A percentile compares a stretch with the other conserved stretches of the same genome.
phyloP scores from a whole-genome alignment of 1,140 invertebrate genomes.

The Heliconius hewitsoni region DNA sequence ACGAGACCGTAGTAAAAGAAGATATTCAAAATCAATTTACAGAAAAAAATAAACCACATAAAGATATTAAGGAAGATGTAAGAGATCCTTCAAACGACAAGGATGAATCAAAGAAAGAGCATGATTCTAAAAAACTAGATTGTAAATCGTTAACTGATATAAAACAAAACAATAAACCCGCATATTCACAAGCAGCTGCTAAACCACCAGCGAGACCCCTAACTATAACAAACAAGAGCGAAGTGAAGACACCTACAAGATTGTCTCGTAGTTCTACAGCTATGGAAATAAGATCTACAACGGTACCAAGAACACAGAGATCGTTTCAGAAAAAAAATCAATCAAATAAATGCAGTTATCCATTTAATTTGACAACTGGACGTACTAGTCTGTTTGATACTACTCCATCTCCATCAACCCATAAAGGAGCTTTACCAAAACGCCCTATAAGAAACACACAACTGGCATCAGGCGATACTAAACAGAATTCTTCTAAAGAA shows the following conservation, averaged over 20 bases:
- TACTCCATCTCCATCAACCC: slow-evolving; percentile 41
- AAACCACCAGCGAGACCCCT: slow-evolving; percentile 72
- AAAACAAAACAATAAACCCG: slow-evolving; percentile 60
- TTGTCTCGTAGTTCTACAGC: slow-evolving; percentile 82
- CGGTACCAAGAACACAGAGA: slow-evolving; percentile 51
- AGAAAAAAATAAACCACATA: not conserved
- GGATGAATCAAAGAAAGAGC: slow-evolving; percentile 50
- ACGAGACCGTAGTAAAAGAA: not conserved
- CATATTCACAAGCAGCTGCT: slow-evolving; percentile 78
- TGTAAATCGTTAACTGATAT: slow-evolving; percentile 45
- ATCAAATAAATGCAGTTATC: slow-evolving; percentile 76
- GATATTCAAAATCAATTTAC: not conserved
- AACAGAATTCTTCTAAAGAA: slow-evolving; percentile 50
- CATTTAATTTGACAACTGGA: slow-evolving; percentile 78
- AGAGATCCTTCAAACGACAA: slow-evolving; percentile 28
- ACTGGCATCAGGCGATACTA: slow-evolving; percentile 62
- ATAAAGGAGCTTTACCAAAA: slow-evolving; percentile 54
- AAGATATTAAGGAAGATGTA: slow-evolving; percentile 28
- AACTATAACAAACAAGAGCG: slow-evolving; percentile 49
- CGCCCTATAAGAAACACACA: slow-evolving; percentile 53
- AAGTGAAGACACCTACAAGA: slow-evolving; percentile 60
- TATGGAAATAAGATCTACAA: slow-evolving; percentile 75
- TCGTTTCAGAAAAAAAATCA: slow-evolving; percentile 62
- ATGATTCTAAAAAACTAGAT: slow-evolving; percentile 51
- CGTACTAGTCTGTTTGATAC: slow-evolving; percentile 73